Conservation (phyloP, 2,888 invertebrate species). For the Laspeyria flexula region DNA sequence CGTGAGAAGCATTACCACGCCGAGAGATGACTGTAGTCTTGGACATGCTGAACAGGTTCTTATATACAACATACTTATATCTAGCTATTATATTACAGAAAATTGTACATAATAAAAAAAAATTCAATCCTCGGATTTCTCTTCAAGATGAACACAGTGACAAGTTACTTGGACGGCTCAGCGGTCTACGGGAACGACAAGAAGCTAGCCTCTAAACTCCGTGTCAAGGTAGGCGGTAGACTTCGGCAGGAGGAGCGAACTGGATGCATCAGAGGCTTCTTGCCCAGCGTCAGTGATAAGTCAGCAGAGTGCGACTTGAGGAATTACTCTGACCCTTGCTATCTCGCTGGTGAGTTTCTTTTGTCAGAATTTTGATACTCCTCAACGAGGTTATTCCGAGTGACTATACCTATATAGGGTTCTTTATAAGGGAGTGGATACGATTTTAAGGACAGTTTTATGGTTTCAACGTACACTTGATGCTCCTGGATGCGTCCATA, state of each 20-base stretch:
- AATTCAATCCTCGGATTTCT: background rate
- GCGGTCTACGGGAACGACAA: slow-evolving; percentile 81
- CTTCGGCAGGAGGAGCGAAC: slow-evolving; percentile 66
- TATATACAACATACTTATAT: background rate
- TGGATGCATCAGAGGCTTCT: slow-evolving; percentile 62
- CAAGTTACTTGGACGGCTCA: slow-evolving; percentile 85
- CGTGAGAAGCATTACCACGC: slow-evolving; percentile 85
- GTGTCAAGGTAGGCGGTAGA: slow-evolving; percentile 73
- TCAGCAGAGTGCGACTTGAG: slow-evolving; percentile 69
- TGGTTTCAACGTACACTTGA: too few species aligned
- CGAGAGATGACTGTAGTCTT: slow-evolving; percentile 83
- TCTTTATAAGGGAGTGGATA: too few species aligned
- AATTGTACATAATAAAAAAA: too few species aligned
- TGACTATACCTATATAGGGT: too few species aligned
- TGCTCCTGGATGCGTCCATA: too few species aligned
- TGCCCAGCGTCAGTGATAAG: slow-evolving; percentile 75
- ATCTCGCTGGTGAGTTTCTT: slow-evolving; percentile 68
- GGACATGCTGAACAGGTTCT: slow-evolving; percentile 86
- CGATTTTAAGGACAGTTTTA: too few species aligned
- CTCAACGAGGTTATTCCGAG: too few species aligned
- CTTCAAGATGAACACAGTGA: slow-evolving; percentile 89
- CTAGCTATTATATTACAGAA: too few species aligned
- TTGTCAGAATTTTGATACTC: background rate
- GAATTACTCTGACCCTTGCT: slow-evolving; percentile 75
- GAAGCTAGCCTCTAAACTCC: slow-evolving; percentile 63